Percentiles rank a stretch among this genome's conserved stretches.
These are phyloP conservation scores for Chrosomus eos DNA, from an alignment of 2,797 vertebrate genomes.

Conservation along the genomic window DNA sequence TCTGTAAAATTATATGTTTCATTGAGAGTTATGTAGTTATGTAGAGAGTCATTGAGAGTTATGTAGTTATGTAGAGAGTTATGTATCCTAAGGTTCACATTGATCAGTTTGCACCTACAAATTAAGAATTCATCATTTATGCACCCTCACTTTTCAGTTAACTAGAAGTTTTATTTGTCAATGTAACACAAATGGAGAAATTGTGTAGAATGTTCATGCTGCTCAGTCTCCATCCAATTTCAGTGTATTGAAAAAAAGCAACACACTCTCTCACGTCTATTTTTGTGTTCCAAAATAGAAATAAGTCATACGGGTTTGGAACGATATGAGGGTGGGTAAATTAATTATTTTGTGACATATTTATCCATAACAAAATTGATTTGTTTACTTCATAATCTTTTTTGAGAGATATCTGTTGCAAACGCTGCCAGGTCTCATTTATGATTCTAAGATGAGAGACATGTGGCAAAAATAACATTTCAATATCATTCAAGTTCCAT, in stretches of 20 bases:
- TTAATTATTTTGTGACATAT: background rate
- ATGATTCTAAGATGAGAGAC: conserved; percentile 17
- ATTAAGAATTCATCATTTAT: background rate
- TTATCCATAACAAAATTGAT: background rate
- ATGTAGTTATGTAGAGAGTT: too few species aligned
- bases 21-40: too few species aligned
- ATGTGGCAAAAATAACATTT: conserved; percentile 46
- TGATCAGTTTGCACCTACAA: background rate
- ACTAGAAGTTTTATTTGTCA: background rate
- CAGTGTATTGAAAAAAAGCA: background rate
- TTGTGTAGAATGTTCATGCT: background rate
- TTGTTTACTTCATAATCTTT: background rate
- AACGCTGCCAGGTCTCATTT: conserved; percentile 6
- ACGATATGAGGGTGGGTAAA: too few species aligned
- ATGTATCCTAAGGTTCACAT: background rate
- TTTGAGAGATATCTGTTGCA: background rate
- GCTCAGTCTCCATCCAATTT: background rate
- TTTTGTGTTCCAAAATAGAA: background rate
- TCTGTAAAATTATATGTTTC: background rate
- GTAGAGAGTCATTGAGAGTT: too few species aligned
- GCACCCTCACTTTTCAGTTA: background rate
- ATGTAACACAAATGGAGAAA: background rate
- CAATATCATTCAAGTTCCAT: conserved; percentile 32
- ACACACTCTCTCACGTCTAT: background rate
- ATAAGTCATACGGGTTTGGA: background rate